Conservation (phyloP, 2,113 vertebrate genomes). For the Panthera tigris region DNA sequence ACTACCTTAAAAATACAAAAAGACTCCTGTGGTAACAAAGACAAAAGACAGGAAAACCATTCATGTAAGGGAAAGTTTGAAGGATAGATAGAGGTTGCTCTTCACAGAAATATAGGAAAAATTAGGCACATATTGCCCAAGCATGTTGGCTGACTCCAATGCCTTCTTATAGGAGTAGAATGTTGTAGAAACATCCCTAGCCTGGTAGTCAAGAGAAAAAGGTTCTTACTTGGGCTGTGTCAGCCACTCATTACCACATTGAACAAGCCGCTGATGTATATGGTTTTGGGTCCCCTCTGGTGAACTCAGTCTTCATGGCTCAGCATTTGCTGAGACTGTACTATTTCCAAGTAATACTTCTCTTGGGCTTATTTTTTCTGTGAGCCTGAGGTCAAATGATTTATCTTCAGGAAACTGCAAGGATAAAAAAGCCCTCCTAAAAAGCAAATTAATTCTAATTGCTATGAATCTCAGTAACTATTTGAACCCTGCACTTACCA, state of each 20-base stretch:
- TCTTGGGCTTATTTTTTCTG: constrained; percentile 28
- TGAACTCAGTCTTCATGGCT: neutral
- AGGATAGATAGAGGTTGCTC: neutral
- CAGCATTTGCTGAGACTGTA: neutral
- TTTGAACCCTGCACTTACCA: constrained; percentile 54
- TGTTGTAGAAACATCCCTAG: neutral
- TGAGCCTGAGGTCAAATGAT: constrained; percentile 27
- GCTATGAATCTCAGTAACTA: constrained; percentile 47
- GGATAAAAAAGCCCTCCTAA: constrained; percentile 4
- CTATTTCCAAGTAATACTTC: neutral
- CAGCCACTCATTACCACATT: neutral
- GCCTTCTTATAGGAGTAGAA: neutral
- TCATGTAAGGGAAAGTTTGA: neutral
- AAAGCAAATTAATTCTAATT: constrained; percentile 68
- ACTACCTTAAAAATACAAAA: neutral
- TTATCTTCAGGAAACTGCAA: constrained; percentile 53
- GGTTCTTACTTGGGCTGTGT: neutral
- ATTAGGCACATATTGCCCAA: neutral
- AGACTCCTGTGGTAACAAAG: neutral
- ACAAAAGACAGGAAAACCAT: neutral
- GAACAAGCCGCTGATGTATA: neutral
- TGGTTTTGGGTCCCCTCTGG: neutral
- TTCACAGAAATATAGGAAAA: neutral
- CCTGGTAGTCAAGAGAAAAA: neutral
- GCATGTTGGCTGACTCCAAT: neutral